A percentile compares a stretch with the other conserved stretches of the same genome.
phyloP scores from a whole-genome alignment of 1,140 invertebrate species.

The Drosophila ohnishii region DNA sequence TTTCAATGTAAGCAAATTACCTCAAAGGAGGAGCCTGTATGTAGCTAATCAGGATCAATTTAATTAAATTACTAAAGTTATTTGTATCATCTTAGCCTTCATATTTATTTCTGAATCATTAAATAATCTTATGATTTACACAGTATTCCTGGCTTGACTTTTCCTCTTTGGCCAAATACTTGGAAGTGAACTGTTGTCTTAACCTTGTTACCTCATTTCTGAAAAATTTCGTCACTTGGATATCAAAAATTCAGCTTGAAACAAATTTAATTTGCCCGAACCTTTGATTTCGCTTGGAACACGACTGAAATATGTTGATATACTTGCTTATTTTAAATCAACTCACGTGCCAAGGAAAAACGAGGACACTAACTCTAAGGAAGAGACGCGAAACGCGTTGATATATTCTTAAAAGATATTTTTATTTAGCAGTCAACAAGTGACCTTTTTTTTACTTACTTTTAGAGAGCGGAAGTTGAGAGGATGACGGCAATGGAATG shows the following conservation, averaged over 20 bases:
- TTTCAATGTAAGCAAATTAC: not conserved
- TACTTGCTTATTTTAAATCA: constrained; percentile 17
- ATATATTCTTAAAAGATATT: constrained; percentile 32
- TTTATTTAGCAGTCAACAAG: constrained; percentile 41
- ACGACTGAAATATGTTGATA: constrained; percentile 25
- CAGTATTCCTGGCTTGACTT: not conserved
- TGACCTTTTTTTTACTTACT: constrained; percentile 2
- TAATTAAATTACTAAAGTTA: not conserved
- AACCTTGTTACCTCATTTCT: constrained; percentile 32
- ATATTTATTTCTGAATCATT: not conserved
- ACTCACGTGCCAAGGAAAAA: constrained; percentile 25
- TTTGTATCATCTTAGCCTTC: not conserved
- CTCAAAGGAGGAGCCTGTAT: not conserved
- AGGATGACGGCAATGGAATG: constrained; percentile 16
- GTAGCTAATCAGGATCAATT: not conserved
- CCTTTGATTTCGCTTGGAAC: constrained; percentile 44
- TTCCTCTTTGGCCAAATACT: not conserved
- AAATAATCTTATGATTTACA: not conserved
- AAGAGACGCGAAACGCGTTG: constrained; percentile 7
- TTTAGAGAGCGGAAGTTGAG: not conserved
- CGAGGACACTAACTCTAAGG: not conserved
- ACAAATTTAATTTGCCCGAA: constrained; percentile 49
- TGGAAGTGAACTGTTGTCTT: not conserved
- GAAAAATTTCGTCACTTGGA: constrained; percentile 4
- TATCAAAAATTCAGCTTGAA: constrained; percentile 38